A percentile compares a stretch with the other conserved stretches of the same genome.
Conservation (phyloP, 2,888 invertebrate genomes). For the Pristionchus fissidentatus region DNA sequence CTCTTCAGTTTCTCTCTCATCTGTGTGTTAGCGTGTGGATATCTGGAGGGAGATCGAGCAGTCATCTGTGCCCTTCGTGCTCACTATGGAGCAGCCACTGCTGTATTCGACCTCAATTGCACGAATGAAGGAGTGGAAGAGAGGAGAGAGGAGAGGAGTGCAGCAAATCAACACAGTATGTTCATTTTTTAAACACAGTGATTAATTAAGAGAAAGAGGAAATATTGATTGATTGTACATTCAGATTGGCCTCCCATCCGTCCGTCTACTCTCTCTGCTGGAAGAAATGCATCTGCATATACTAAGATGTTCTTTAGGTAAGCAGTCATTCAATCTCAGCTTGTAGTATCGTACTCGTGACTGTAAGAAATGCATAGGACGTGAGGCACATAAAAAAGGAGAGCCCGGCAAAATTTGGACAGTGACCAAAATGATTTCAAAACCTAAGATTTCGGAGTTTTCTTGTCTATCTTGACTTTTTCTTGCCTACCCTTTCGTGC, state of each 20-base stretch:
- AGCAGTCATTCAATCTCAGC: too few relatives aligned
- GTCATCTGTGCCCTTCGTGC: slow-evolving; percentile 69
- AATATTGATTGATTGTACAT: not conserved
- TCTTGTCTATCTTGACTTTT: too few relatives aligned
- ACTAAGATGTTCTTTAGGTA: not conserved
- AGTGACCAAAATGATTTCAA: too few relatives aligned
- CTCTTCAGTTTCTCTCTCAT: slow-evolving; percentile 74
- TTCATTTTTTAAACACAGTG: not conserved
- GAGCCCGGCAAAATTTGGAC: too few relatives aligned
- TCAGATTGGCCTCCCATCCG: not conserved
- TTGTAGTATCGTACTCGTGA: too few relatives aligned
- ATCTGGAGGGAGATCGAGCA: slow-evolving; percentile 75
- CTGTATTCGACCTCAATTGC: slow-evolving; percentile 52
- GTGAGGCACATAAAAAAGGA: too few relatives aligned
- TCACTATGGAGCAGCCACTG: slow-evolving; percentile 56
- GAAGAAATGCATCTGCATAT: not conserved
- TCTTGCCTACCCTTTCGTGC: not conserved
- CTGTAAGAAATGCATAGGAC: too few relatives aligned
- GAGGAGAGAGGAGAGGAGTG: slow-evolving; percentile 19
- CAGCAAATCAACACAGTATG: not conserved
- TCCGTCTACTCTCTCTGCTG: slow-evolving; percentile 1
- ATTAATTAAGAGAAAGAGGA: not conserved
- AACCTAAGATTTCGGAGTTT: too few relatives aligned
- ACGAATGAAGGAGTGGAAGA: not conserved
- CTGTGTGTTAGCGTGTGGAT: slow-evolving; percentile 74